These are phyloP conservation scores for Sebastes iracundus DNA, from an alignment of 2,797 vertebrate species.

Conservation along the genomic window DNA sequence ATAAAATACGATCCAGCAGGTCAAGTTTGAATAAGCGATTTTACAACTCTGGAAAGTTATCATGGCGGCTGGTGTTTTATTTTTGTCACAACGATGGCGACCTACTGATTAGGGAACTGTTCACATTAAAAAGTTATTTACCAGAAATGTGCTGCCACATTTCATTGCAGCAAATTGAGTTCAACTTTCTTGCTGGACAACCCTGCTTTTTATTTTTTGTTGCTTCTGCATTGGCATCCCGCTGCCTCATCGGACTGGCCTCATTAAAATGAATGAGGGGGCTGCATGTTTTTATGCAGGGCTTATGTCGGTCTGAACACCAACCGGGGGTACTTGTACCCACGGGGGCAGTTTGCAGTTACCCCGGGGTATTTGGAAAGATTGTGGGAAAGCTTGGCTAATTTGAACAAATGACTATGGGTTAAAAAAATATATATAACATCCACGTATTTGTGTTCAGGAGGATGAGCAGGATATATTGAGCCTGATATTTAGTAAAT, in stretches of 20 bases:
- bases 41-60: background rate
- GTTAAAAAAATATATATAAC: background rate
- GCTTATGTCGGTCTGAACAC: slow-evolving; percentile 7
- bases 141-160: background rate
- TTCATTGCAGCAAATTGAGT: background rate
- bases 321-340: background rate
- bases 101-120: too few relatives aligned
- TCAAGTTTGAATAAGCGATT: background rate
- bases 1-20: background rate
- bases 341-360: slow-evolving; percentile 7
- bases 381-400: background rate
- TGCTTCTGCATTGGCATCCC: background rate
- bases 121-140: background rate
- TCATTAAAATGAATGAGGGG: slow-evolving; percentile 38
- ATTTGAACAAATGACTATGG: slow-evolving; percentile 30
- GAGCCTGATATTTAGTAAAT: background rate
- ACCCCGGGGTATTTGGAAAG: background rate
- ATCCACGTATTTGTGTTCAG: background rate
- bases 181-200: background rate
- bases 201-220: background rate
- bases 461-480: background rate
- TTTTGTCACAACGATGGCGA: background rate
- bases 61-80: background rate
- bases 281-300: background rate
- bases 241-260: slow-evolving; percentile 1